Conservation (phyloP, 1,140 invertebrate genomes). For the Harlomillsia oculata region DNA sequence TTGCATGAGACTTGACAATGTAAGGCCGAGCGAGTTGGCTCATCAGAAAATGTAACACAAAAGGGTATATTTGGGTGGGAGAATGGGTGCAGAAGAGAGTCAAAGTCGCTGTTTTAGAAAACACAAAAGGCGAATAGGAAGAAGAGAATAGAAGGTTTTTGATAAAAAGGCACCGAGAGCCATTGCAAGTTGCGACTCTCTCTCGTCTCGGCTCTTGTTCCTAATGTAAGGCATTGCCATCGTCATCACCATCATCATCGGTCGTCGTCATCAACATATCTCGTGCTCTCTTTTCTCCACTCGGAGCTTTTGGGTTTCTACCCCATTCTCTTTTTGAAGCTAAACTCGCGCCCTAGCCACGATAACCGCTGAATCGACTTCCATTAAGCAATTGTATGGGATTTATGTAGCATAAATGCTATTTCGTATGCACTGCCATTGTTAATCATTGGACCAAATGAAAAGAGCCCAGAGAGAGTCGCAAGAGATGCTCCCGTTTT, state of each 20-base stretch:
- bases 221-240: constrained; percentile 9
- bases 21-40: too few relatives aligned
- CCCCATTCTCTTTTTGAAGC: background rate
- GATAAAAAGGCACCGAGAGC: constrained; percentile 31
- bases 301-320: background rate
- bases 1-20: constrained; percentile 29
- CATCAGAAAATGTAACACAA: constrained; percentile 20
- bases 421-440: constrained; percentile 33
- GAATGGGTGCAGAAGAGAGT: constrained; percentile 30
- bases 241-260: background rate
- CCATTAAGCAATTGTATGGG: constrained; percentile 34
- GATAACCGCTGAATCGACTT: constrained; percentile 34
- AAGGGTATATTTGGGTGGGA: constrained; percentile 6
- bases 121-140: constrained; percentile 24
- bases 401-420: constrained; percentile 36
- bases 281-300: constrained; percentile 8
- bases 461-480: too few relatives aligned
- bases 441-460: constrained; percentile 35
- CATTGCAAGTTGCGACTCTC: constrained; percentile 6
- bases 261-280: constrained; percentile 10
- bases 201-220: background rate
- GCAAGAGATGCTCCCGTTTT: too few relatives aligned
- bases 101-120: constrained; percentile 31
- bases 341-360: constrained; percentile 6
- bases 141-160: constrained; percentile 16